These are phyloP conservation scores for Lucilia cuprina DNA, from an alignment of 1,140 invertebrate genomes.

Conservation along the genomic window DNA sequence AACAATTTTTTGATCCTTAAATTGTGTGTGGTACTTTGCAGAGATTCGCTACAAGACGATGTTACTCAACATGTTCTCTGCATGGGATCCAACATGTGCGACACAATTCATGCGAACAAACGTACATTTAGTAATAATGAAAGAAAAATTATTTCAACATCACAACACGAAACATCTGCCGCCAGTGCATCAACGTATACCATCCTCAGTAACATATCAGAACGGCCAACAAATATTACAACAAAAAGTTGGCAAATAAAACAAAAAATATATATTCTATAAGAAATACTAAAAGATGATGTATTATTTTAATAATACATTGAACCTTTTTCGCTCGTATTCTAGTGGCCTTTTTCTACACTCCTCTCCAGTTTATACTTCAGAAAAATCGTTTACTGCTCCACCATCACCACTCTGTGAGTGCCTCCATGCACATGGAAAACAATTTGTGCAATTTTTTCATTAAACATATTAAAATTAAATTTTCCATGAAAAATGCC, in stretches of 20 bases:
- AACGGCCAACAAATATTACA: not conserved
- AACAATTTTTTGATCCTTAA: slow-evolving; percentile 18
- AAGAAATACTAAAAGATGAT: not conserved
- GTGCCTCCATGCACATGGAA: not conserved
- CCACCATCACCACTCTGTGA: not conserved
- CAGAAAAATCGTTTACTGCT: not conserved
- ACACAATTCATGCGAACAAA: slow-evolving; percentile 79
- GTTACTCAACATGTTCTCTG: slow-evolving; percentile 74
- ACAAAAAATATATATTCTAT: not conserved
- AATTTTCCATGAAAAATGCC: not conserved
- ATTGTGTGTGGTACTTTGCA: slow-evolving; percentile 63
- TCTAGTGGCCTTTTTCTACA: not conserved
- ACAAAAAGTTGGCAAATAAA: not conserved
- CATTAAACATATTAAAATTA: not conserved
- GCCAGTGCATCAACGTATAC: not conserved
- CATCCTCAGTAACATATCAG: not conserved
- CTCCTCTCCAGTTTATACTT: not conserved
- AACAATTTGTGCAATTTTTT: not conserved
- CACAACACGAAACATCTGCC: not conserved
- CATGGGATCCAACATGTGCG: slow-evolving; percentile 71
- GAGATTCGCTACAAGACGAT: slow-evolving; percentile 75
- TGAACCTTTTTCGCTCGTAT: not conserved
- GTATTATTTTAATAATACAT: not conserved
- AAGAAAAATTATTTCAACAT: not conserved
- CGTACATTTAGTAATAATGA: slow-evolving; percentile 71